Evolutionary conservation across 2,888 invertebrate genomes (phyloP).

Genomic region (Vesta saturnalis): DNA sequence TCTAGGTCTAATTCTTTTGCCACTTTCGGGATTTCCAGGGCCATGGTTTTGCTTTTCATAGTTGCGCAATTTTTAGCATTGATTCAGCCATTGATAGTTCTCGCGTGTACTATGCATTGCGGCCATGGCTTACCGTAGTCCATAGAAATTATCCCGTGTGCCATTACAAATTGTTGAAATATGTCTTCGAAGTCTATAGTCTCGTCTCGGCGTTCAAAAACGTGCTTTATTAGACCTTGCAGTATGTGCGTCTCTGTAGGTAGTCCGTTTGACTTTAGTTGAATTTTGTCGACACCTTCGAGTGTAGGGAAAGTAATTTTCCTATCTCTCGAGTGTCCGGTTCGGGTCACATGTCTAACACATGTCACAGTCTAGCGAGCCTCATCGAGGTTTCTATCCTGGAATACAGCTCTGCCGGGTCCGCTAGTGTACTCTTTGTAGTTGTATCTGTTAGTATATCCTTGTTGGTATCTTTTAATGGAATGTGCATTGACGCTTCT

Average conservation of each 20-base stretch:
- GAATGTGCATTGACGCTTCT: background rate
- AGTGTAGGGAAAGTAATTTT: background rate
- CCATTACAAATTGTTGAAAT: too few relatives aligned
- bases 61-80: background rate
- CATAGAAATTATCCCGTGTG: too few relatives aligned
- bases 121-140: background rate
- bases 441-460: background rate
- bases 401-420: too few relatives aligned
- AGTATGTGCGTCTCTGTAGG: background rate
- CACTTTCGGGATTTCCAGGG: too few relatives aligned
- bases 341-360: background rate
- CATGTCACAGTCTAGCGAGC: too few relatives aligned
- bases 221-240: too few relatives aligned
- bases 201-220: too few relatives aligned
- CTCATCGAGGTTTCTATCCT: too few relatives aligned
- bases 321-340: too few relatives aligned
- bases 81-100: background rate
- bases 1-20: too few relatives aligned
- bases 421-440: too few relatives aligned
- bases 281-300: background rate
- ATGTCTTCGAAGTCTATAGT: too few relatives aligned
- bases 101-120: background rate
- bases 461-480: background rate
- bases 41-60: background rate
- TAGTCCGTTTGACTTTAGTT: background rate